Conservation (phyloP, 1,140 invertebrate genomes). For the Dinothrombium tinctorium region DNA sequence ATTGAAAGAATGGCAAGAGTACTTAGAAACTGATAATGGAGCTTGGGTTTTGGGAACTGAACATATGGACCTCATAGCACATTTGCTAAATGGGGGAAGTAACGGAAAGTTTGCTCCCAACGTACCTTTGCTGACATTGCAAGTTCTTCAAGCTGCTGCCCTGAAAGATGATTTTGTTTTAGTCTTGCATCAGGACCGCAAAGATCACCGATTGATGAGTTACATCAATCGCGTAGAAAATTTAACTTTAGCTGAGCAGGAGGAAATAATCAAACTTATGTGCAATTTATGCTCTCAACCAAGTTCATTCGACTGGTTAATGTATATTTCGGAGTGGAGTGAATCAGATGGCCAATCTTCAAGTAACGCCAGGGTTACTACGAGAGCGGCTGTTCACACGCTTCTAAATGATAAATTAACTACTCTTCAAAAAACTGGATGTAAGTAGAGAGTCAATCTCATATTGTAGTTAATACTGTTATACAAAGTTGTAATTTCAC, state of each 20-base stretch:
- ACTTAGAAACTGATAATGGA: slow-evolving; percentile 60
- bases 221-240: slow-evolving; percentile 59
- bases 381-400: slow-evolving; percentile 62
- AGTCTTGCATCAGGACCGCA: slow-evolving; percentile 62
- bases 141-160: slow-evolving; percentile 27
- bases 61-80: slow-evolving; percentile 47
- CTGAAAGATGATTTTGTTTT: slow-evolving; percentile 72
- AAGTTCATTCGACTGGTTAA: slow-evolving; percentile 66
- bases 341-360: slow-evolving; percentile 32
- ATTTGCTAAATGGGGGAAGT: slow-evolving; percentile 13
- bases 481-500: no score
- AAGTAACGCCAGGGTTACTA: slow-evolving; percentile 69
- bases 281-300: slow-evolving; percentile 73
- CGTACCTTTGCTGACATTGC: slow-evolving; percentile 10
- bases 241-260: slow-evolving; percentile 45
- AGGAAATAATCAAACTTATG: slow-evolving; percentile 49
- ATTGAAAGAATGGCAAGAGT: slow-evolving; percentile 50
- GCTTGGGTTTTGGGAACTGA: slow-evolving; percentile 72
- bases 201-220: slow-evolving; percentile 68
- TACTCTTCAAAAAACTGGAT: slow-evolving; percentile 44
- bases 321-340: slow-evolving; percentile 42
- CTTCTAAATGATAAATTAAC: slow-evolving; percentile 42
- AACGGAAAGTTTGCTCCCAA: slow-evolving; percentile 16
- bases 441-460: no score
- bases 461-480: no score